Base-by-base conservation (phyloP, 2,888 invertebrate species). In the Melinopterus prodromus region DNA sequence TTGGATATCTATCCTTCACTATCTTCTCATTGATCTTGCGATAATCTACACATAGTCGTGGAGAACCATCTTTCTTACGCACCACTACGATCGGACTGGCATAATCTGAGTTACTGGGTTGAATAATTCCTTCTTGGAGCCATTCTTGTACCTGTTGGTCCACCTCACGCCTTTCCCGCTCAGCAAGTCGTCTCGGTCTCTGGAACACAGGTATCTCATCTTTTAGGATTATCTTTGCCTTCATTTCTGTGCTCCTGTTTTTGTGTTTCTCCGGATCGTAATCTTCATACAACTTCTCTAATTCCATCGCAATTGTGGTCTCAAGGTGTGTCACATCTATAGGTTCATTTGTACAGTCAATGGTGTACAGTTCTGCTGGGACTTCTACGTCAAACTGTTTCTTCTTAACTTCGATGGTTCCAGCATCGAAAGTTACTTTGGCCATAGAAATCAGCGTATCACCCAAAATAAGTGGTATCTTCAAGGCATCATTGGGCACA, bases 81-180 rank as follows among this genome's bases (percentile, higher is more conserved):
- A 82, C 82, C 0, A 84, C 70, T 0, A 85, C 84, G 7, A 85
- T 80, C 7, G 81, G 83, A 71, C 82, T 81, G 12, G 84, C 83
- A 75, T 78, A 85, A 16, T 85, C 83, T 0, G 85, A 85, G 38
- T 77, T 77, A 78, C 84, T 83, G 70, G 83, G 82, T 72, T 81
- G 79, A 15, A 85, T 81, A 37, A 85, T 81, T 1, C 81, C 82
- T 6, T 83, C 82, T 12, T 82, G 76, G 36, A 84, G 78, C 26
- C 26, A 26, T 26, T 26, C 26, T 26, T 26, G 3, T 26, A 26
- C 26, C 26, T 1, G 26, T 26, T 26, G 26, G 26, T 26, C 26
- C 26, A 26, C 26, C 3, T 26, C 26, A 26, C 26, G 26, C 26
- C 26, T 26, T 26, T 26, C 26, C 26, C 26, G 26, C 26, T 26